phyloP scores from a whole-genome alignment of 2,888 invertebrate genomes.

The Tetropium fuscum region DNA sequence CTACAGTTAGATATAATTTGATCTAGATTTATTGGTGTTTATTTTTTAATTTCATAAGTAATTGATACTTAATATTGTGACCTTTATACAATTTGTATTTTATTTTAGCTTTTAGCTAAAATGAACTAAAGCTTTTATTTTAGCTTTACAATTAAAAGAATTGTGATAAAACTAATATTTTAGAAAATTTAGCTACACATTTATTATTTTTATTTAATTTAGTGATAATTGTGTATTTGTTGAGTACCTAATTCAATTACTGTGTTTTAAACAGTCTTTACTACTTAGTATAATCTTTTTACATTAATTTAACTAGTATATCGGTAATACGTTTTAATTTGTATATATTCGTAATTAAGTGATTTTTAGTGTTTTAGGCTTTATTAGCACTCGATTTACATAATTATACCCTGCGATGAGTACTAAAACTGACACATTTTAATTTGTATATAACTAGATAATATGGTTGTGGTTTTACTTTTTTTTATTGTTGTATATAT shows the following conservation, averaged over 20 bases:
- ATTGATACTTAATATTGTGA: slow-evolving; percentile 1
- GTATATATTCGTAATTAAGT: too few relatives aligned
- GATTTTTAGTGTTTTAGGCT: too few relatives aligned
- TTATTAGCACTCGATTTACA: too few relatives aligned
- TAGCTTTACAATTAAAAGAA: slow-evolving; percentile 4
- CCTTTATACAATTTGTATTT: slow-evolving; percentile 3
- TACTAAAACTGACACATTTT: too few relatives aligned
- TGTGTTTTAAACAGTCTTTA: too few relatives aligned
- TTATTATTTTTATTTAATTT: slow-evolving; percentile 2
- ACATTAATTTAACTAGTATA: too few relatives aligned
- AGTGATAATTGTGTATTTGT: too few relatives aligned
- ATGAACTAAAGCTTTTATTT: too few relatives aligned
- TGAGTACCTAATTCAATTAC: too few relatives aligned
- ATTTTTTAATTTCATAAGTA: slow-evolving; percentile 2
- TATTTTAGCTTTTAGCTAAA: background rate
- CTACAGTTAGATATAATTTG: slow-evolving; percentile 53
- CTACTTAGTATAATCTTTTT: too few relatives aligned
- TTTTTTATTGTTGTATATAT: slow-evolving; percentile 4
- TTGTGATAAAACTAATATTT: slow-evolving; percentile 14
- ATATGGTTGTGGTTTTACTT: slow-evolving; percentile 1
- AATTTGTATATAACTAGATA: slow-evolving; percentile 2
- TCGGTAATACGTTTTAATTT: too few relatives aligned
- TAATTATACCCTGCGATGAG: too few relatives aligned
- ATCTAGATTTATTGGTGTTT: slow-evolving; percentile 1
- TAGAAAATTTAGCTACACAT: background rate